Conservation (phyloP, 1,140 invertebrate species). For the Brachionus rotundiformis region DNA sequence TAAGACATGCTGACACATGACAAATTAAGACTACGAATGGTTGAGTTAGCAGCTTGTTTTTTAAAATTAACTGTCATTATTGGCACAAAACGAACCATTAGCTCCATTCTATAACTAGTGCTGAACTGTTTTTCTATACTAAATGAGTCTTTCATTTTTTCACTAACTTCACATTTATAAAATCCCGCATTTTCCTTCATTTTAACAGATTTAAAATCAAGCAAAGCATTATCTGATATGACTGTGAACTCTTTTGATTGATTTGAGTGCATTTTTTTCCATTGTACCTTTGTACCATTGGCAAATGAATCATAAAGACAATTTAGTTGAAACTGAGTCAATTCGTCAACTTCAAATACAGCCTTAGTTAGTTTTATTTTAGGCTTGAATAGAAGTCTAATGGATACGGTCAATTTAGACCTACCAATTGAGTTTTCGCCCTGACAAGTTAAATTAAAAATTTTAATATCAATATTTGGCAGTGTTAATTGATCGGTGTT, state of each 20-base stretch:
- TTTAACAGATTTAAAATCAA: neutral
- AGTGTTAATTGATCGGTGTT: neutral
- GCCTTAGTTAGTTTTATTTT: neutral
- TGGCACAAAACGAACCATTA: neutral
- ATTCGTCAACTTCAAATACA: neutral
- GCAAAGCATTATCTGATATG: neutral
- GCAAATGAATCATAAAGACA: constrained; percentile 1
- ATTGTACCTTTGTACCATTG: neutral
- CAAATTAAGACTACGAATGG: neutral
- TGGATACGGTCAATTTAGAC: neutral
- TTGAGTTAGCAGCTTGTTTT: constrained; percentile 16
- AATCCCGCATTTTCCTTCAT: neutral
- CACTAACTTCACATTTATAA: neutral
- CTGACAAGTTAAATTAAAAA: neutral
- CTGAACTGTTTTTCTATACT: neutral
- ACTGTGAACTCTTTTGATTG: neutral
- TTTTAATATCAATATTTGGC: neutral
- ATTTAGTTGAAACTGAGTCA: constrained; percentile 16
- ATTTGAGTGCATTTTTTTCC: neutral
- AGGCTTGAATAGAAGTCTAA: neutral
- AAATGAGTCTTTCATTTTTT: constrained; percentile 1
- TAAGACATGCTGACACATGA: constrained; percentile 39
- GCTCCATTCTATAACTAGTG: neutral
- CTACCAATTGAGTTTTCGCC: neutral
- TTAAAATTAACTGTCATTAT: neutral